Percentiles rank a stretch among this genome's conserved stretches.
These are phyloP conservation scores for Gerris lacustris DNA, from an alignment of 2,888 invertebrate genomes.

Conservation along the genomic window DNA sequence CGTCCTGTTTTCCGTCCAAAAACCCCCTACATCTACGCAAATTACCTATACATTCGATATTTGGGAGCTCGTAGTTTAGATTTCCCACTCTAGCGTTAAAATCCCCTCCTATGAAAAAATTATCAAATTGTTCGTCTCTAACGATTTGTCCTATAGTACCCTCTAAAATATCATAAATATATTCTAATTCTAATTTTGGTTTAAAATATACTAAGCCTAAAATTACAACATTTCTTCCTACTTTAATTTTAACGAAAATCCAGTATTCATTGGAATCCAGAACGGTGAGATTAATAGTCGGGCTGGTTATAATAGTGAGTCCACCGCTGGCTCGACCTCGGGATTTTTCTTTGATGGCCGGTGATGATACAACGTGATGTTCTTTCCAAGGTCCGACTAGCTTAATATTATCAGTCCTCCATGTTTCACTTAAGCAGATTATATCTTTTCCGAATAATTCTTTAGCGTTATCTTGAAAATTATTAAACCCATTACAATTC, in stretches of 20 bases:
- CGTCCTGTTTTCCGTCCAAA: not conserved
- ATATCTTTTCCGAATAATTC: not conserved
- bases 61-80: not conserved
- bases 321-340: not conserved
- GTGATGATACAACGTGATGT: not conserved
- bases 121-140: not conserved
- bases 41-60: not conserved
- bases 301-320: not conserved
- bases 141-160: not conserved
- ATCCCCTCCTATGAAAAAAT: constrained; percentile 1
- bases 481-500: not conserved
- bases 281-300: not conserved
- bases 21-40: not conserved
- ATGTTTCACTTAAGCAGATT: constrained; percentile 7
- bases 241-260: not conserved
- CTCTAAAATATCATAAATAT: not conserved
- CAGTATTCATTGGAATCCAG: not conserved
- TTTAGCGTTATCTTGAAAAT: not conserved
- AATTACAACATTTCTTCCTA: not conserved
- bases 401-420: constrained; percentile 3
- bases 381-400: not conserved
- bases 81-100: constrained; percentile 4
- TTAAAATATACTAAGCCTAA: not conserved
- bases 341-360: constrained; percentile 1
- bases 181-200: not conserved